Conservation (phyloP, 1,140 invertebrate species). For the Nixonia krombeini region DNA sequence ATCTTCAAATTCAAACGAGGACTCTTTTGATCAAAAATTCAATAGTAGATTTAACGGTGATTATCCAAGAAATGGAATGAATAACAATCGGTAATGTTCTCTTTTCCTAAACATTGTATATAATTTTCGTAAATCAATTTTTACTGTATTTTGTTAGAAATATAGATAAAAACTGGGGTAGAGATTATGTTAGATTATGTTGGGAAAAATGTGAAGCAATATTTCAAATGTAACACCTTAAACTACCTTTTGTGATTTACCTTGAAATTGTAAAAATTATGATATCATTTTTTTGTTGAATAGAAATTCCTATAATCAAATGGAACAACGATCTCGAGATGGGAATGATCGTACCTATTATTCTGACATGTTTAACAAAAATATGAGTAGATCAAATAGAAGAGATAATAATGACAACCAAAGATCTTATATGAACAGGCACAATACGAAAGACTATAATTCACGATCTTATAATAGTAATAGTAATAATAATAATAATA, state of each 20-base stretch:
- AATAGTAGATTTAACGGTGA: constrained; percentile 27
- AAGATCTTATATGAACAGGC: constrained; percentile 10
- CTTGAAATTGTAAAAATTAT: too few species aligned
- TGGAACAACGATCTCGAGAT: constrained; percentile 24
- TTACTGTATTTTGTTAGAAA: background rate
- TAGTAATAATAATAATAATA: constrained; percentile 16
- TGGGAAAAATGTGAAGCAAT: too few species aligned
- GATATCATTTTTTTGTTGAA: constrained; percentile 1
- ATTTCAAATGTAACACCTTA: too few species aligned
- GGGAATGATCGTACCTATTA: constrained; percentile 11
- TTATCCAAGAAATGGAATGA: constrained; percentile 23
- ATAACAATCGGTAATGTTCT: constrained; percentile 9
- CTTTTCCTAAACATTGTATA: too few species aligned
- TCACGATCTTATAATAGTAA: constrained; percentile 21
- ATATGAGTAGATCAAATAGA: constrained; percentile 27
- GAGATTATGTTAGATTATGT: too few species aligned
- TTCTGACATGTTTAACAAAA: constrained; percentile 16
- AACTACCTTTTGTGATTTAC: too few species aligned
- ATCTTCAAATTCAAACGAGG: constrained; percentile 50
- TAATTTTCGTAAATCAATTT: background rate
- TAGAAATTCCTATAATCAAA: constrained; percentile 20
- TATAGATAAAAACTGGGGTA: too few species aligned
- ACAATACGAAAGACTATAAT: constrained; percentile 21
- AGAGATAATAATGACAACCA: constrained; percentile 15
- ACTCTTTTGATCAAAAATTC: constrained; percentile 54